Base-by-base conservation (phyloP, 2,797 vertebrate genomes). In the Setipinna tenuifilis region DNA sequence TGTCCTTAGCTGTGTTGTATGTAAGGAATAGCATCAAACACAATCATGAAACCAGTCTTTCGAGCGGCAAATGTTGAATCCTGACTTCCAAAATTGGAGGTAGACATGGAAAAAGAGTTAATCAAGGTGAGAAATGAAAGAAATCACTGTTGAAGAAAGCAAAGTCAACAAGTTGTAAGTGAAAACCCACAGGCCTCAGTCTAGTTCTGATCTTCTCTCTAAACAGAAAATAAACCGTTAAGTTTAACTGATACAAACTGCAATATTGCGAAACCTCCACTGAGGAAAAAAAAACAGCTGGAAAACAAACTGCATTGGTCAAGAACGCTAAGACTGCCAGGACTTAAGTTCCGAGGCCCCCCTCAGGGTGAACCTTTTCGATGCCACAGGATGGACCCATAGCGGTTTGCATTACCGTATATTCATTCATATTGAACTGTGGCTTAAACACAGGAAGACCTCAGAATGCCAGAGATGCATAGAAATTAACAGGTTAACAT, bases 81-180 rank as follows among this genome's bases (percentile, higher is more conserved):
- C 28, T 75, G 68, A 75, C 28, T 75, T 75, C 31, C 28, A 35
- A 35, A 75, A 75, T 75, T 35, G 31, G 68, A 75, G 68, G 68
- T 75, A 75, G 68, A 75, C 68, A 75, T 75, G 12, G 7, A 75
- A 11, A 35, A 71, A 75, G 31, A 75, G 31, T 12, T 28, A 65
- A 2, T 65, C 6, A 19, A 41, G 16, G 28, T 41, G 28, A 75
- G 25, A 35, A 75, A 31, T 41, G 28, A 23, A 75, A 62, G 35
- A 25, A 28, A 65, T 25, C 68, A 71, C 14, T 16, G 12, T 10
- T 28, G 12, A 31, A 31, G 12, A 16, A 28, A 31, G 0, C 28
- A 75, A 75, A 75, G 28, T 16, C 28, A 75, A 75, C 68, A 75
- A 17, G 28, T 35, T 35, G 68, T 35, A 35, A 35, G 28, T 14